phyloP scores from a whole-genome alignment of 2,113 vertebrate genomes.

The Tetrao urogallus region DNA sequence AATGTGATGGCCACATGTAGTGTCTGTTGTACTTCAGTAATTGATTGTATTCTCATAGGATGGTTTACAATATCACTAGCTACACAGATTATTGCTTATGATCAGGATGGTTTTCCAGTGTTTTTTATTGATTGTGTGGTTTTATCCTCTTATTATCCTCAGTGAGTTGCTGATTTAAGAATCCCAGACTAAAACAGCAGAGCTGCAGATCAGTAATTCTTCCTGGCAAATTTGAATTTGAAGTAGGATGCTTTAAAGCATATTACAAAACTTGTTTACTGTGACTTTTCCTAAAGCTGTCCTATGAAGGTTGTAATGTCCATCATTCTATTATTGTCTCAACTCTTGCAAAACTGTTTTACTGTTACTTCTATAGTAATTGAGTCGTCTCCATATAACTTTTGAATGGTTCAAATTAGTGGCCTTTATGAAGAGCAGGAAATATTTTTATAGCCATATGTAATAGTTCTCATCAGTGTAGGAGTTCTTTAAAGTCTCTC shows the following conservation, averaged over 20 bases:
- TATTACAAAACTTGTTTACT: not conserved
- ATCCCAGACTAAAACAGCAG: not conserved
- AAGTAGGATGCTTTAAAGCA: not conserved
- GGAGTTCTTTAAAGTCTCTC: not conserved
- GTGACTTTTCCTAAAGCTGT: not conserved
- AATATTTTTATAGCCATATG: not conserved
- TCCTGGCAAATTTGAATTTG: not conserved
- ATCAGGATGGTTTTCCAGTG: not conserved
- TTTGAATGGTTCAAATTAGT: not conserved
- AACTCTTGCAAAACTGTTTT: not conserved
- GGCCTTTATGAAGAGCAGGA: not conserved
- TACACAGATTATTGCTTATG: not conserved
- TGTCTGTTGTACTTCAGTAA: not conserved
- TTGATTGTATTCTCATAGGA: not conserved
- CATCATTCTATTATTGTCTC: not conserved
- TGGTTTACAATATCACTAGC: not conserved
- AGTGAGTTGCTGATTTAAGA: not conserved
- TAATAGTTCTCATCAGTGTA: not conserved
- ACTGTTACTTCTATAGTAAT: not conserved
- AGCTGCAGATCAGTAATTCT: not conserved
- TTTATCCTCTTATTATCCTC: not conserved
- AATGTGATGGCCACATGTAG: not conserved
- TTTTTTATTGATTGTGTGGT: not conserved
- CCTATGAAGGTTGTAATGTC: not conserved
- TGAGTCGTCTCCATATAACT: not conserved